Conservation (phyloP, 1,140 invertebrate genomes). For the Platyscapa corneri region DNA sequence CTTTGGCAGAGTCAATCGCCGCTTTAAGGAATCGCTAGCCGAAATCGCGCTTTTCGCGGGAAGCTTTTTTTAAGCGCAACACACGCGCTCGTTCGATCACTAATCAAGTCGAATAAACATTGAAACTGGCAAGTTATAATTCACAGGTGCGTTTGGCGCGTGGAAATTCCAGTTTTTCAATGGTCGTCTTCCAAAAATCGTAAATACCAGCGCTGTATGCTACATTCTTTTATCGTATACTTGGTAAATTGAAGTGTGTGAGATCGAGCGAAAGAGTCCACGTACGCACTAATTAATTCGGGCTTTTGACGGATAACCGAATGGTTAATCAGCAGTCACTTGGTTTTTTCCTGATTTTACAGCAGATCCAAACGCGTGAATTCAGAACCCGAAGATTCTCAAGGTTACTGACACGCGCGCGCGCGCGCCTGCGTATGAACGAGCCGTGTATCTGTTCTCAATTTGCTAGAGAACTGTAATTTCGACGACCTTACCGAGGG, state of each 20-base stretch:
- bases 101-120: background rate
- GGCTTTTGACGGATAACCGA: constrained; percentile 17
- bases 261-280: background rate
- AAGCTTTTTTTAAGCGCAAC: too few relatives aligned
- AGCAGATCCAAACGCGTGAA: background rate
- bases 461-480: background rate
- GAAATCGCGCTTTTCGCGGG: too few relatives aligned
- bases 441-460: background rate
- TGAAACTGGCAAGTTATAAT: background rate
- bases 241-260: constrained; percentile 13
- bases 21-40: too few relatives aligned
- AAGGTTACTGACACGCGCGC: too few relatives aligned
- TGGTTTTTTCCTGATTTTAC: constrained; percentile 43
- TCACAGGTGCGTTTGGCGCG: background rate
- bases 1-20: too few relatives aligned
- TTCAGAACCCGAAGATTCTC: constrained; percentile 2
- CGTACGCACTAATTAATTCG: constrained; percentile 29
- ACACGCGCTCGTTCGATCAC: too few relatives aligned
- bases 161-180: constrained; percentile 35
- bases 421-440: background rate
- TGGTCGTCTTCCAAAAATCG: constrained; percentile 35
- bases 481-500: background rate
- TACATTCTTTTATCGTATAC: constrained; percentile 16
- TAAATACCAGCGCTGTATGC: constrained; percentile 5
- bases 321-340: constrained; percentile 16